Percentiles rank a stretch among this genome's conserved stretches.
Evolutionary conservation across 2,113 vertebrate genomes (phyloP).

Genomic region (Prunella himalayana): DNA sequence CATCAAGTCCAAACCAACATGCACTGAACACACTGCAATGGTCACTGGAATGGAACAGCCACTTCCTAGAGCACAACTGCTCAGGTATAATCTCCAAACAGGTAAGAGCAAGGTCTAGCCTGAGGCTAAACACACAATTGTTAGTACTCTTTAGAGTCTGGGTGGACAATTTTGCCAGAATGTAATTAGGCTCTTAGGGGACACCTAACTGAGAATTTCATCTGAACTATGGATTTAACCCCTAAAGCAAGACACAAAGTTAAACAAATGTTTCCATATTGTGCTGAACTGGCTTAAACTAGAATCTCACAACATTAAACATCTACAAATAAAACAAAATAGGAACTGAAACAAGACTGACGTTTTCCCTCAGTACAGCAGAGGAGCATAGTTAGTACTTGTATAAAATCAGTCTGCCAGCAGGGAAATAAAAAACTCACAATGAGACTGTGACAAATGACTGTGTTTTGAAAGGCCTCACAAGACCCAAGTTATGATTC

Average conservation of each 20-base stretch:
- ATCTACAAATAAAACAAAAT: not conserved
- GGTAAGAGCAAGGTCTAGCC: not conserved
- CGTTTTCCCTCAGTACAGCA: not conserved
- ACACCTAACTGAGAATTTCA: not conserved
- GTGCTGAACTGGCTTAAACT: not conserved
- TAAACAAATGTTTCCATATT: not conserved
- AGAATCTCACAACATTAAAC: not conserved
- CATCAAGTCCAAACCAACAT: not conserved
- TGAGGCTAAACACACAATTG: not conserved
- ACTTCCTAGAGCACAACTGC: not conserved
- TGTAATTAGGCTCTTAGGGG: not conserved
- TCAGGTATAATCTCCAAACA: not conserved
- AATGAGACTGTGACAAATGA: not conserved
- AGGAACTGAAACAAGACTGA: not conserved
- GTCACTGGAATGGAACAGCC: not conserved
- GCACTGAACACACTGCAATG: not conserved
- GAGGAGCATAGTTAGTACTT: not conserved
- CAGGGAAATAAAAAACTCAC: not conserved
- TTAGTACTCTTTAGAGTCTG: not conserved
- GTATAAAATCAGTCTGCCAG: not conserved
- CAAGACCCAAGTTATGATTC: not conserved
- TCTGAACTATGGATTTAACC: not conserved
- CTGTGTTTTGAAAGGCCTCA: not conserved
- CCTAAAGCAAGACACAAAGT: not conserved
- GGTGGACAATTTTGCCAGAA: not conserved